These are phyloP conservation scores for Uropetala carovei DNA, from an alignment of 2,888 invertebrate genomes.

Conservation along the genomic window DNA sequence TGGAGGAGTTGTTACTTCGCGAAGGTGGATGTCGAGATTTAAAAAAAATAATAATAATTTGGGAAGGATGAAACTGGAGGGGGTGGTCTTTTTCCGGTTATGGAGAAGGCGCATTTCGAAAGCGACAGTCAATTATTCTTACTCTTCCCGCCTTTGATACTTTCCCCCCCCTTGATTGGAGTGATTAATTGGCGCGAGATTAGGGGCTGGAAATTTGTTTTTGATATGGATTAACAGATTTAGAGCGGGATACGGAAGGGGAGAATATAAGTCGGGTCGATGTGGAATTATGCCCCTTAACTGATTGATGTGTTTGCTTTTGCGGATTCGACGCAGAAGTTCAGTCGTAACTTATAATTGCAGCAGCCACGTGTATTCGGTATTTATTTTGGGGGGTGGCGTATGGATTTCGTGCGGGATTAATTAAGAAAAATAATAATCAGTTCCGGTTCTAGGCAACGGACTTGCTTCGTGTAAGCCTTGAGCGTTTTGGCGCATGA, in stretches of 20 bases:
- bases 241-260: neutral
- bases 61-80: neutral
- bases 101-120: neutral
- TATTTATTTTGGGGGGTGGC: too few species aligned
- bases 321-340: too few species aligned
- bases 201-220: conserved; percentile 18
- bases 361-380: too few species aligned
- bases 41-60: conserved; percentile 16
- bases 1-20: neutral
- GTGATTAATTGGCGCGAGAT: conserved; percentile 52
- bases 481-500: too few species aligned
- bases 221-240: conserved; percentile 2
- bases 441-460: too few species aligned
- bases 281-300: neutral
- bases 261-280: neutral
- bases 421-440: too few species aligned
- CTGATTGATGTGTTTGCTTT: conserved; percentile 18
- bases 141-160: neutral
- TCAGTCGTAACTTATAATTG: too few species aligned
- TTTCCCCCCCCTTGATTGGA: neutral
- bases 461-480: too few species aligned
- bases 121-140: conserved; percentile 48
- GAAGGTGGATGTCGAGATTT: neutral
- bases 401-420: too few species aligned
- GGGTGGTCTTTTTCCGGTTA: too few species aligned